Conservation (phyloP, 1,140 invertebrate genomes). For the Plodia interpunctella region DNA sequence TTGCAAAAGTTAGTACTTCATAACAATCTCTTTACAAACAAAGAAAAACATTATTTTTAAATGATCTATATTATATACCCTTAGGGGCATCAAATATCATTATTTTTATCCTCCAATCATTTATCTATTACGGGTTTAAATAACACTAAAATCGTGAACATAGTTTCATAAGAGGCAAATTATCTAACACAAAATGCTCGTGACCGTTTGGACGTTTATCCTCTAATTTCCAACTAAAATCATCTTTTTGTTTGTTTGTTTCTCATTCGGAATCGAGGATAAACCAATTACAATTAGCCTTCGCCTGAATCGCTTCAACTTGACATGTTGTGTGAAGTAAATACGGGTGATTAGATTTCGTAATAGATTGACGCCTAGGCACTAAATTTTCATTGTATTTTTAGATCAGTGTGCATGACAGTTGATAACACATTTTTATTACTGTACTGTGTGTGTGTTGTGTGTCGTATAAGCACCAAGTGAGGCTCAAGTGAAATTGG, state of each 20-base stretch:
- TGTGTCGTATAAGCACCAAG: no score
- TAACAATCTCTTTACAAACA: no score
- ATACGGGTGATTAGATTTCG: not conserved
- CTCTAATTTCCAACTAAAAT: not conserved
- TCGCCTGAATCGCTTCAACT: not conserved
- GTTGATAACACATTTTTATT: no score
- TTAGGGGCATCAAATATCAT: no score
- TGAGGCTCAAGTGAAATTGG: no score
- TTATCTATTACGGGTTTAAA: not conserved
- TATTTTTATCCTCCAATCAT: no score
- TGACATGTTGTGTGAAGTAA: not conserved
- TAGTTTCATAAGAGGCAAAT: not conserved
- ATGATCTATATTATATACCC: no score
- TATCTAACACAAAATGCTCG: not conserved
- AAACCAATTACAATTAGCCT: not conserved
- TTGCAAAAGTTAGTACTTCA: no score
- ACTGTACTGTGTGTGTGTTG: no score
- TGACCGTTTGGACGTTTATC: not conserved
- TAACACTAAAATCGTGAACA: not conserved
- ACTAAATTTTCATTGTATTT: not conserved
- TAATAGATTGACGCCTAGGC: not conserved
- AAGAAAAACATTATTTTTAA: no score
- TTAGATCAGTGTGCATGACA: no score
- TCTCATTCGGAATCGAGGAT: not conserved
- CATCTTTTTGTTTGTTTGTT: constrained; percentile 6